A percentile compares a stretch with the other conserved stretches of the same genome.
These are phyloP conservation scores for Porphyrio hochstetteri DNA, from an alignment of 2,113 vertebrate genomes.

Conservation along the genomic window DNA sequence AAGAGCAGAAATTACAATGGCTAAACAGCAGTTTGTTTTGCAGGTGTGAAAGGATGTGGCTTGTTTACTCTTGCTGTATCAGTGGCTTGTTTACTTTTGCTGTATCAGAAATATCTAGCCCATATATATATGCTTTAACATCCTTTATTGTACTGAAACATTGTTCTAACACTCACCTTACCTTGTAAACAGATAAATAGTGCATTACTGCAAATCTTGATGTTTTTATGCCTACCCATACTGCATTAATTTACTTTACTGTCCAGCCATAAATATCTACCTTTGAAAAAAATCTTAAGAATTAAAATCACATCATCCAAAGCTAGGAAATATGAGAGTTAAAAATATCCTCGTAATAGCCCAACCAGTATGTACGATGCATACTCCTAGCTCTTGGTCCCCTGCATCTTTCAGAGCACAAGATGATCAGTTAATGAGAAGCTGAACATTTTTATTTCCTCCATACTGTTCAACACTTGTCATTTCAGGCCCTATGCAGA, in stretches of 20 bases:
- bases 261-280: neutral
- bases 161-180: neutral
- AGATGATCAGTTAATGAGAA: neutral
- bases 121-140: neutral
- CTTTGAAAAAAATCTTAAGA: neutral
- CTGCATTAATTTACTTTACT: neutral
- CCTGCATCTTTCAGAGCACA: neutral
- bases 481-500: neutral
- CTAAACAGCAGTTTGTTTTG: neutral
- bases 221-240: neutral
- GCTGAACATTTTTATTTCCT: neutral
- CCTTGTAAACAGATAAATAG: neutral
- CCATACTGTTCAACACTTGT: neutral
- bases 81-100: neutral
- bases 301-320: neutral
- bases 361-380: neutral
- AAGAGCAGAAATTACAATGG: neutral
- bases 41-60: neutral
- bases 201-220: neutral
- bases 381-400: neutral
- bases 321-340: neutral
- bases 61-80: neutral
- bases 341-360: neutral
- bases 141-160: neutral
- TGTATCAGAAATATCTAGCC: neutral